A percentile compares a stretch with the other conserved stretches of the same genome.
phyloP scores from a whole-genome alignment of 2,888 invertebrate genomes.

The Pristionchus japonicus region DNA sequence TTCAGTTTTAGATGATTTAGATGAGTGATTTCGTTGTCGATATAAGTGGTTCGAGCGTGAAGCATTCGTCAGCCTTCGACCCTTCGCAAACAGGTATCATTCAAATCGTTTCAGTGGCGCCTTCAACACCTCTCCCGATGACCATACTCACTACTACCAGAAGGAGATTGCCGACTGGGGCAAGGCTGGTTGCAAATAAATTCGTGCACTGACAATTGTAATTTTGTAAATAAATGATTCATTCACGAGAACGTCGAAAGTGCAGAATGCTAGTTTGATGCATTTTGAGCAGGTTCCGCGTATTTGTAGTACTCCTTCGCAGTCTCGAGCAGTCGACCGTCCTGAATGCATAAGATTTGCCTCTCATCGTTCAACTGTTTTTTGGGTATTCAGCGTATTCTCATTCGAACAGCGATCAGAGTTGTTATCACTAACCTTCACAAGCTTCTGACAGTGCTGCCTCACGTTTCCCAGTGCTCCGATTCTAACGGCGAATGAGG shows the following conservation, averaged over 20 bases:
- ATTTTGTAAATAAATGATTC: background rate
- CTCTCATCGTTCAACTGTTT: no score
- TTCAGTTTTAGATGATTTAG: no score
- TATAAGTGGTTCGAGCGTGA: no score
- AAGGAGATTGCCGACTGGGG: conserved; percentile 10
- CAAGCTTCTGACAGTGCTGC: conserved; percentile 88
- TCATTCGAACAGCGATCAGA: no score
- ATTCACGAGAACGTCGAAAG: no score
- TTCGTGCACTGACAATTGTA: background rate
- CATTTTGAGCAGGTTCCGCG: background rate
- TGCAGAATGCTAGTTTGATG: background rate
- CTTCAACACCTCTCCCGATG: conserved; percentile 57
- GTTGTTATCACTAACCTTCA: conserved; percentile 79
- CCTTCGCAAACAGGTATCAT: background rate
- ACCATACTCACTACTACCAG: conserved; percentile 64
- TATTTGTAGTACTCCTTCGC: background rate
- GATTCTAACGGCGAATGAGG: conserved; percentile 79
- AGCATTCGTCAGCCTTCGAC: no score
- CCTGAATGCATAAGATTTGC: background rate
- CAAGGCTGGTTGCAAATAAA: background rate
- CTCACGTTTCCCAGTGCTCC: conserved; percentile 89
- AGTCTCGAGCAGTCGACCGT: background rate
- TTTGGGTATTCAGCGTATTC: no score
- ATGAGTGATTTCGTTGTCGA: no score
- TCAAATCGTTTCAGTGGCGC: background rate